These are phyloP conservation scores for Saccostrea echinata DNA, from an alignment of 1,140 invertebrate genomes.

Conservation along the genomic window DNA sequence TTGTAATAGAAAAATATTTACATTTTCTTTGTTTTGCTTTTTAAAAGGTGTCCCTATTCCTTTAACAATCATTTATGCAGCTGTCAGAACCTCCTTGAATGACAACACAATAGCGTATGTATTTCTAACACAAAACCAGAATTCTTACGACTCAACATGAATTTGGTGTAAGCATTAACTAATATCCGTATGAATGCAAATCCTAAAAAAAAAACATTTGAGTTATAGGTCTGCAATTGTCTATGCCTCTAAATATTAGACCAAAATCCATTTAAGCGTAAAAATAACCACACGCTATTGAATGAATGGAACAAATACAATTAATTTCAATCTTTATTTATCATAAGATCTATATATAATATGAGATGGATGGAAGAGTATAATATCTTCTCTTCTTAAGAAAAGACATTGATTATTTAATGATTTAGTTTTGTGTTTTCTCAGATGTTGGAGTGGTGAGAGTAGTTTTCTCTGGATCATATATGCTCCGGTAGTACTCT, in stretches of 20 bases:
- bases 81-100: conserved; percentile 29
- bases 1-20: neutral
- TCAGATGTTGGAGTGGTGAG: neutral
- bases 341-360: too few species aligned
- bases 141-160: too few species aligned
- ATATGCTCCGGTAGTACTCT: neutral
- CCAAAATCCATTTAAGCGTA: too few species aligned
- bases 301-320: neutral
- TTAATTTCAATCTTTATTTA: neutral
- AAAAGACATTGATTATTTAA: too few species aligned
- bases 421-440: neutral
- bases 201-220: too few species aligned
- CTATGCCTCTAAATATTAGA: too few species aligned
- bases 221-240: too few species aligned
- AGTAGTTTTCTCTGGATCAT: conserved; percentile 8
- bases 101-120: conserved; percentile 21
- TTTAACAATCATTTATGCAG: conserved; percentile 57
- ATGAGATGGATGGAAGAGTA: too few species aligned
- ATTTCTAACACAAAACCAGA: too few species aligned
- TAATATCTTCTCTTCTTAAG: too few species aligned
- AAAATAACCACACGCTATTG: neutral
- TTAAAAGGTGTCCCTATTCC: conserved; percentile 56
- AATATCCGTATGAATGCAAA: too few species aligned
- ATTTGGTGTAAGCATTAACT: too few species aligned
- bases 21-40: neutral